phyloP scores from a whole-genome alignment of 2,888 invertebrate genomes.

The Merodon equestris region DNA sequence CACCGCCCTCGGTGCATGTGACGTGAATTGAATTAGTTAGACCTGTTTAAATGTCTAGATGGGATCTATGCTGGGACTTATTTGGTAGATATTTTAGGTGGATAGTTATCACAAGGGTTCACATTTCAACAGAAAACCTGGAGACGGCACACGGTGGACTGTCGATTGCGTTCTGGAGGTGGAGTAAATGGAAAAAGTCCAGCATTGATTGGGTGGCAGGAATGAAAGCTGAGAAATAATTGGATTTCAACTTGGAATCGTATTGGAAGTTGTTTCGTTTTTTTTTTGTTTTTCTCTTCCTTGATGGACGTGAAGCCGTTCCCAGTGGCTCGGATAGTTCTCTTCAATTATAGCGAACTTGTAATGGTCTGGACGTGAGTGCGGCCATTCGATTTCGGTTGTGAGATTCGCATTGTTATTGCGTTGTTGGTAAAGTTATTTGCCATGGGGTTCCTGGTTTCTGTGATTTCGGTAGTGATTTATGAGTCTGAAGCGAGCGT shows the following conservation, averaged over 20 bases:
- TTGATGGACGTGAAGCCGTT: constrained; percentile 32
- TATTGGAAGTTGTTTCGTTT: constrained; percentile 45
- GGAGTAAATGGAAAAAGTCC: constrained; percentile 14
- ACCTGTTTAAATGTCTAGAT: background rate
- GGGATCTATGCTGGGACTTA: too few relatives aligned
- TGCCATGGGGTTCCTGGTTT: constrained; percentile 19
- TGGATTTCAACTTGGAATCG: constrained; percentile 57
- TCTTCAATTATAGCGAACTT: constrained; percentile 46
- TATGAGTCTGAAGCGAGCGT: constrained; percentile 21
- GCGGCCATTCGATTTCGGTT: constrained; percentile 27
- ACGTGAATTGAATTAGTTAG: constrained; percentile 60
- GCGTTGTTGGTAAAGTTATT: background rate
- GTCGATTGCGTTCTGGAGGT: too few relatives aligned
- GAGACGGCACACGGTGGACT: too few relatives aligned
- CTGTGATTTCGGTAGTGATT: constrained; percentile 39
- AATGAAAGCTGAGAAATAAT: constrained; percentile 53
- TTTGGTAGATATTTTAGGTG: too few relatives aligned
- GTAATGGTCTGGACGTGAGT: constrained; percentile 46
- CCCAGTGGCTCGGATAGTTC: background rate
- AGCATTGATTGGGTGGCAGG: constrained; percentile 21
- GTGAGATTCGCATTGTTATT: background rate
- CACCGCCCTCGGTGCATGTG: constrained; percentile 42
- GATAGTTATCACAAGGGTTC: too few relatives aligned
- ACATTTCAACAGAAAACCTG: too few relatives aligned
- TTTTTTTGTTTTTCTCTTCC: background rate